Percentiles rank a stretch among this genome's conserved stretches.
phyloP scores from a whole-genome alignment of 2,797 vertebrate species.

The Notolepis coatsorum region DNA sequence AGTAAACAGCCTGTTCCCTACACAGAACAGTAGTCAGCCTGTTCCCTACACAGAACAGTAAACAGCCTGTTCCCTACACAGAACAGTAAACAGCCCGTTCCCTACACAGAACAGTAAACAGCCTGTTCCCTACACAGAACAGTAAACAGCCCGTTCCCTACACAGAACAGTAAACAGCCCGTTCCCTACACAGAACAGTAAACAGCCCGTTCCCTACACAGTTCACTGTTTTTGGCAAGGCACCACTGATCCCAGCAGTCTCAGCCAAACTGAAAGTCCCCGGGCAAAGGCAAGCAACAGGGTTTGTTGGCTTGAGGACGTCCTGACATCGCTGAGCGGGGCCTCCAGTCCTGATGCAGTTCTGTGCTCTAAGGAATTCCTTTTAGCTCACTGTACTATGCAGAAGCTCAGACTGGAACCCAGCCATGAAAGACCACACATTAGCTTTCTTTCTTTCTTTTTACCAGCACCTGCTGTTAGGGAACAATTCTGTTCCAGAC shows the following conservation, averaged over 20 bases:
- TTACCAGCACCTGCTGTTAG: background rate
- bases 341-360: background rate
- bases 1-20: conserved; percentile 10
- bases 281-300: background rate
- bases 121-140: conserved; percentile 13
- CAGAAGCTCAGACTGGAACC: background rate
- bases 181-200: conserved; percentile 18
- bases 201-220: conserved; percentile 11
- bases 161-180: conserved; percentile 11
- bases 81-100: conserved; percentile 14
- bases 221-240: background rate
- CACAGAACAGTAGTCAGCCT: conserved; percentile 11
- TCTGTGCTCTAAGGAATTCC: background rate
- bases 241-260: background rate
- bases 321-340: too few species aligned
- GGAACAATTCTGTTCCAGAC: background rate
- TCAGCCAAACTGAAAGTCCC: background rate
- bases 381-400: background rate
- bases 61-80: conserved; percentile 10
- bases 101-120: conserved; percentile 17
- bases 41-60: conserved; percentile 18
- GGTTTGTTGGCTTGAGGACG: conserved; percentile 4
- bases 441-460: background rate
- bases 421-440: background rate
- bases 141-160: conserved; percentile 10